These are phyloP conservation scores for Microctonus brassicae DNA, from an alignment of 2,888 invertebrate genomes.

Conservation along the genomic window DNA sequence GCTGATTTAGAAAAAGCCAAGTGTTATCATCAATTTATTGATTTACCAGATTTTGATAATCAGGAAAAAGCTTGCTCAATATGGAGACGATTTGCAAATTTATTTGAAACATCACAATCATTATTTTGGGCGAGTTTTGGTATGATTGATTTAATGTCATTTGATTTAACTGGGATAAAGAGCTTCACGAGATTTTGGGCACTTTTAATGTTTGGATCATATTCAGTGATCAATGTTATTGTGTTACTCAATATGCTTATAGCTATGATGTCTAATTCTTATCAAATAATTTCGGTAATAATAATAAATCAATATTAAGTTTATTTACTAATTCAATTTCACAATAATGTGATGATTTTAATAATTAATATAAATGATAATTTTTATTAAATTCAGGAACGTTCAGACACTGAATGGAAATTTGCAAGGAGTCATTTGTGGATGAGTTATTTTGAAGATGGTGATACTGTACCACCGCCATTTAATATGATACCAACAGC, in stretches of 20 bases:
- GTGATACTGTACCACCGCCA: constrained; percentile 92
- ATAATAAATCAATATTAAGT: no score
- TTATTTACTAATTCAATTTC: no score
- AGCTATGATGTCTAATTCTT: constrained; percentile 99
- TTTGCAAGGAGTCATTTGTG: constrained; percentile 95
- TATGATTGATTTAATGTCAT: constrained; percentile 92
- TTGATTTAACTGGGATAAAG: constrained; percentile 95
- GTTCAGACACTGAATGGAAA: constrained; percentile 97
- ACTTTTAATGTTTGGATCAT: constrained; percentile 96
- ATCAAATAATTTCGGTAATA: constrained; percentile 95
- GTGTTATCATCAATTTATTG: constrained; percentile 82
- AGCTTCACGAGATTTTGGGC: constrained; percentile 97
- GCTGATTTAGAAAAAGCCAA: constrained; percentile 89
- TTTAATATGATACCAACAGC: constrained; percentile 94
- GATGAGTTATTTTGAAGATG: constrained; percentile 97
- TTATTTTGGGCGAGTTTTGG: constrained; percentile 99
- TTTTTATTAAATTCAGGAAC: constrained; percentile 76
- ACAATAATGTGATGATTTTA: neutral
- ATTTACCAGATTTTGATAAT: constrained; percentile 84
- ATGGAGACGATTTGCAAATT: constrained; percentile 90
- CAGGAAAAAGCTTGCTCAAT: constrained; percentile 87
- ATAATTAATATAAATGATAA: neutral
- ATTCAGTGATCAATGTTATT: constrained; percentile 97
- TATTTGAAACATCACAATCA: constrained; percentile 98
- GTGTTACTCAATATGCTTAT: constrained; percentile 97